Percentiles rank a stretch among this genome's conserved stretches.
Evolutionary conservation across 2,113 vertebrate genomes (phyloP).

Genomic region (Myrmecophaga tridactyla): DNA sequence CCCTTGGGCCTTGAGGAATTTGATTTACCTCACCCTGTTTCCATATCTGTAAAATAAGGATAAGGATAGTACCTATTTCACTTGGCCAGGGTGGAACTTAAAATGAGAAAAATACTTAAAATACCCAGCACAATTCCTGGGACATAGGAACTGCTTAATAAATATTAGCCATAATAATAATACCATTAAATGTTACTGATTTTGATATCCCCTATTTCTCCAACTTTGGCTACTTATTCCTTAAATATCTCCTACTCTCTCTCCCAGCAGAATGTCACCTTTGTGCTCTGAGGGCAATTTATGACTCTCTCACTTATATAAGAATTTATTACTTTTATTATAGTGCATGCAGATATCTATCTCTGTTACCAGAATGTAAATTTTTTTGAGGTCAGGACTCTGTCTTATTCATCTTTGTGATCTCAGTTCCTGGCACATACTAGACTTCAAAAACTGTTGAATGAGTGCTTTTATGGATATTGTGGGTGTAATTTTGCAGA

Average conservation of each 20-base stretch:
- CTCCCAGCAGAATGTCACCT: constrained; percentile 10
- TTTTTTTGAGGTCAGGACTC: constrained; percentile 15
- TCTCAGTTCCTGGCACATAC: neutral
- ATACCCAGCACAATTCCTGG: neutral
- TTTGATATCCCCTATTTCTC: neutral
- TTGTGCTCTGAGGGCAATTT: constrained; percentile 27
- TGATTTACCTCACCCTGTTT: neutral
- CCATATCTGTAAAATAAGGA: neutral
- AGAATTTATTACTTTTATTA: constrained; percentile 22
- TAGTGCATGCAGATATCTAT: neutral
- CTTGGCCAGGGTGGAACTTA: neutral
- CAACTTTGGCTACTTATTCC: neutral
- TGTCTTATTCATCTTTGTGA: constrained; percentile 46
- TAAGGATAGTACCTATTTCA: constrained; percentile 5
- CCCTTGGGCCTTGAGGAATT: neutral
- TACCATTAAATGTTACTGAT: neutral
- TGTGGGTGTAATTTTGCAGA: constrained; percentile 40
- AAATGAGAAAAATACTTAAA: constrained; percentile 39
- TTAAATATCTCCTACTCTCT: neutral
- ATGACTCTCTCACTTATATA: neutral
- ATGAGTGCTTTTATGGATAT: constrained; percentile 30
- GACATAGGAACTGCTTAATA: neutral
- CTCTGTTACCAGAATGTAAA: neutral
- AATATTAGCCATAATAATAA: neutral
- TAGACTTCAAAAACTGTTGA: constrained; percentile 12